Evolutionary conservation across 2,888 invertebrate species (phyloP).

Genomic region (Petrolisthes cinctipes): DNA sequence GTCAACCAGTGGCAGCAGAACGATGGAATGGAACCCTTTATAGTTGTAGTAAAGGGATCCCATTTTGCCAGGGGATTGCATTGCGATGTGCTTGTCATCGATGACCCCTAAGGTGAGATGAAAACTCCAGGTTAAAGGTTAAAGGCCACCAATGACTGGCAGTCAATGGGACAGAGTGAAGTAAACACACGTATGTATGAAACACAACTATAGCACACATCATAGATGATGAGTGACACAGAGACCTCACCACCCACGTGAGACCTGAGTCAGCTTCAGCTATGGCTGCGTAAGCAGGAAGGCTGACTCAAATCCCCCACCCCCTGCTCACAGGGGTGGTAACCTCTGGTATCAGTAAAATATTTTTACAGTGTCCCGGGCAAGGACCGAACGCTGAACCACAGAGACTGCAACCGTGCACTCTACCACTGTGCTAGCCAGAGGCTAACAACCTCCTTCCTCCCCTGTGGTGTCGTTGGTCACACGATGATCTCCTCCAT

Average conservation of each 20-base stretch:
- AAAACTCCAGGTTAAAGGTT: conserved; percentile 24
- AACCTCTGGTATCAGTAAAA: no score
- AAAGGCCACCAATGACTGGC: neutral
- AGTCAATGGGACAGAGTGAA: neutral
- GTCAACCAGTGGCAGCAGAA: conserved; percentile 18
- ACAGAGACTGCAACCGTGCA: no score
- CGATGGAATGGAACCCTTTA: conserved; percentile 8
- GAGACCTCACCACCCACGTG: no score
- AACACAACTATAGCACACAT: no score
- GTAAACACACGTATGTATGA: neutral
- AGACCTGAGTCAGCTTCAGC: no score
- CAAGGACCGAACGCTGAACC: no score
- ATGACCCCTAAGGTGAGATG: conserved; percentile 20
- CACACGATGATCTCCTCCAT: conserved; percentile 10
- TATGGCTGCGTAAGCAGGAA: no score
- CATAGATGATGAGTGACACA: no score
- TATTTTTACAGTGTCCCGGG: no score
- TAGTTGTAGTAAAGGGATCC: conserved; percentile 17
- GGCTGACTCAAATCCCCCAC: no score
- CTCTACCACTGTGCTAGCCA: no score
- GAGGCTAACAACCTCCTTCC: conserved; percentile 7
- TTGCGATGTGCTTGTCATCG: conserved; percentile 7
- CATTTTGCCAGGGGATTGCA: neutral
- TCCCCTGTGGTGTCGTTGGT: conserved; percentile 6
- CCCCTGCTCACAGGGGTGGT: no score